Percentiles rank a stretch among this genome's conserved stretches.
Evolutionary conservation across 2,888 invertebrate species (phyloP).

Genomic region (Apodemia zela): DNA sequence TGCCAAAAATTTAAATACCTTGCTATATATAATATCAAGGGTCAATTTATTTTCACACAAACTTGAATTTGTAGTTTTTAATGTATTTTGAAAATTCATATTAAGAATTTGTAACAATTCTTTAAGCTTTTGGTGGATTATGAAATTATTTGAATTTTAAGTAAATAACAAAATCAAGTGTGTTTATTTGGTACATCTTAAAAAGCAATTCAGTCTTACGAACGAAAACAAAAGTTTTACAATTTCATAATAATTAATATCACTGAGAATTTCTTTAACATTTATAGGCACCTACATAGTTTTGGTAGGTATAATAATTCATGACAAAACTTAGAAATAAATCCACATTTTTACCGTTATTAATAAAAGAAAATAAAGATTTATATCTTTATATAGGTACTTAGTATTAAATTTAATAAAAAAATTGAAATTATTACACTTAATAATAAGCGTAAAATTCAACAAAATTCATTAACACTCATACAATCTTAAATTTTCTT

Average conservation of each 20-base stretch:
- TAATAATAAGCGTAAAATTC: conserved; percentile 4
- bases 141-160: too few species aligned
- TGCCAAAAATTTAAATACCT: too few species aligned
- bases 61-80: too few species aligned
- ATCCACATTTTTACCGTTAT: background rate
- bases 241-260: background rate
- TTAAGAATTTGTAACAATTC: too few species aligned
- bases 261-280: background rate
- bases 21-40: too few species aligned
- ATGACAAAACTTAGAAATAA: background rate
- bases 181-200: background rate
- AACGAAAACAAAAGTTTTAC: background rate
- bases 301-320: background rate
- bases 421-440: conserved; percentile 4
- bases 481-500: conserved; percentile 7
- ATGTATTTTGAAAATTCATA: too few species aligned
- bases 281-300: background rate
- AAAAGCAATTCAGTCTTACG: conserved; percentile 9
- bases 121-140: too few species aligned
- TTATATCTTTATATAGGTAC: background rate
- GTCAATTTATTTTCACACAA: too few species aligned
- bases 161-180: background rate
- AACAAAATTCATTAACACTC: background rate
- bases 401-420: background rate
- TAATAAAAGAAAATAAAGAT: conserved; percentile 10